Evolutionary conservation across 2,113 vertebrate species (phyloP).

Genomic region (Tachuris rubrigastra): DNA sequence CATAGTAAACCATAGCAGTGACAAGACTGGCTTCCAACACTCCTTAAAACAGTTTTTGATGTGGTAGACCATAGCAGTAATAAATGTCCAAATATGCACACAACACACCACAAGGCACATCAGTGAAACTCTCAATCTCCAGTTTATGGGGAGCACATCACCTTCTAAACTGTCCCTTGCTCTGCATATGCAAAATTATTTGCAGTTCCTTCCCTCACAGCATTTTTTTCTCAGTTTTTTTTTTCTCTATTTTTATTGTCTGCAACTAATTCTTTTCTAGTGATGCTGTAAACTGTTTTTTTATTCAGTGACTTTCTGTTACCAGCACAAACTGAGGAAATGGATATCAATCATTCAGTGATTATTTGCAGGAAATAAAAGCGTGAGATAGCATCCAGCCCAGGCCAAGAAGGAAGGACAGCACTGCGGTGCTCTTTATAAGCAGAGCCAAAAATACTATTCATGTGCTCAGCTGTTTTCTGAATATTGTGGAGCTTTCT

Average conservation of each 20-base stretch:
- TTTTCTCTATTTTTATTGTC: neutral
- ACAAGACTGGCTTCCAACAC: neutral
- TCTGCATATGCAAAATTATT: neutral
- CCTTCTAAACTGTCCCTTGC: neutral
- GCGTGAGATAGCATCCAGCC: neutral
- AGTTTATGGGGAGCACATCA: neutral
- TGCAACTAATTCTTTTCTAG: neutral
- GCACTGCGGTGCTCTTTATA: neutral
- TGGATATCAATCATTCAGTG: neutral
- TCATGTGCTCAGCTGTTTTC: neutral
- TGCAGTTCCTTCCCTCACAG: neutral
- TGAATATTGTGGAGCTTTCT: neutral
- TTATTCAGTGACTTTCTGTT: neutral
- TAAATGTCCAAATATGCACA: conserved; percentile 18
- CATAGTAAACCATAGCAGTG: neutral
- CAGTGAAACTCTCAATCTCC: neutral
- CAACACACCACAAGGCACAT: neutral
- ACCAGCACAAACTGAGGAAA: conserved; percentile 20
- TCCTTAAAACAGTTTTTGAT: neutral
- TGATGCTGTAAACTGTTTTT: neutral
- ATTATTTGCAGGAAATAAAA: conserved; percentile 42
- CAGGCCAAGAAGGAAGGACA: neutral
- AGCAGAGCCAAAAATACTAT: neutral
- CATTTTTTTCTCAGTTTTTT: neutral
- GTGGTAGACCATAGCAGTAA: neutral